These are phyloP conservation scores for Phocoena sinus DNA, from an alignment of 2,113 vertebrate species.

Conservation along the genomic window DNA sequence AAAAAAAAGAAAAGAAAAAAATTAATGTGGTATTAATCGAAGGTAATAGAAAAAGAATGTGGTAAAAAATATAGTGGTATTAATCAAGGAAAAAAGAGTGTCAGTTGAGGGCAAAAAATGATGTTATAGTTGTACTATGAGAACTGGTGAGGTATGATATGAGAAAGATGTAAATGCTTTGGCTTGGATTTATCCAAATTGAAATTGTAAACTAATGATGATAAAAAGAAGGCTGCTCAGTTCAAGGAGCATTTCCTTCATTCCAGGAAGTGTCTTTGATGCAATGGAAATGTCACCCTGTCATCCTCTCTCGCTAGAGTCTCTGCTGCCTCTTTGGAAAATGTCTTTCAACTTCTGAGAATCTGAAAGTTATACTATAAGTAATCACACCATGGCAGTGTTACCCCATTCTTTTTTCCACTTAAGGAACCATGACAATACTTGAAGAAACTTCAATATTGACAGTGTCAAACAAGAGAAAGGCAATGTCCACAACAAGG, in stretches of 20 bases:
- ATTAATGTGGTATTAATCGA: too few species aligned
- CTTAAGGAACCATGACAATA: background rate
- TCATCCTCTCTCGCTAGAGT: background rate
- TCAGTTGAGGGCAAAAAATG: background rate
- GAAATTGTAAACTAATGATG: background rate
- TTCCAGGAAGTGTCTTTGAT: background rate
- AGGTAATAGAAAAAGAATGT: too few species aligned
- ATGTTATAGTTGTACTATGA: background rate
- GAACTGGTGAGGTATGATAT: background rate
- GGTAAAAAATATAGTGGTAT: background rate
- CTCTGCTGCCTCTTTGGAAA: background rate
- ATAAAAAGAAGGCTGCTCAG: background rate
- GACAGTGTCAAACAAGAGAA: background rate
- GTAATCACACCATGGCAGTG: background rate
- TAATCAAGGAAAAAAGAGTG: background rate
- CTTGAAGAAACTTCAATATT: background rate
- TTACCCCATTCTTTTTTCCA: background rate
- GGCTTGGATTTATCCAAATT: background rate
- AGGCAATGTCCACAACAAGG: background rate
- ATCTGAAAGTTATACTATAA: background rate
- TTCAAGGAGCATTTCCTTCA: background rate
- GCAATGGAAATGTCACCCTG: fast-evolving
- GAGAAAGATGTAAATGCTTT: background rate
- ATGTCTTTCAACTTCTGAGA: background rate
- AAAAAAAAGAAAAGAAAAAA: too few species aligned